A percentile compares a stretch with the other conserved stretches of the same genome.
Evolutionary conservation across 2,888 invertebrate species (phyloP).

Genomic region (Coelopa pilipes): DNA sequence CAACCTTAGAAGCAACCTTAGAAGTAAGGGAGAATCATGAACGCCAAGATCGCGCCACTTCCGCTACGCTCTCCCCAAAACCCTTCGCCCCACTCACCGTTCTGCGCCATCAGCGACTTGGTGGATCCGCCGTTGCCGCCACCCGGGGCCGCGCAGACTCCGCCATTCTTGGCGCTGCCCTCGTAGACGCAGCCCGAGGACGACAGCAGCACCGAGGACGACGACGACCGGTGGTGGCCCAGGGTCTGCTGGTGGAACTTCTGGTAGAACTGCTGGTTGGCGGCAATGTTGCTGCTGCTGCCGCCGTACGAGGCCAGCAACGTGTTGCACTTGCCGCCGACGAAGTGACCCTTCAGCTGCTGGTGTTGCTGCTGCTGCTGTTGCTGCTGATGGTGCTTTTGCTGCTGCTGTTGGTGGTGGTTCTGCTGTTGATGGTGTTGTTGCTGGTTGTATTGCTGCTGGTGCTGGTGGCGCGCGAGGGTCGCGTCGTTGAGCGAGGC

Average conservation of each 20-base stretch:
- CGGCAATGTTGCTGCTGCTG: slow-evolving; percentile 53
- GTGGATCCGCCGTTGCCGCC: slow-evolving; percentile 36
- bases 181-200: slow-evolving; percentile 57
- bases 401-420: not conserved
- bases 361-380: slow-evolving; percentile 19
- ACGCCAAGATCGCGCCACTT: too few relatives aligned
- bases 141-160: slow-evolving; percentile 27
- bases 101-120: slow-evolving; percentile 51
- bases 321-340: slow-evolving; percentile 43
- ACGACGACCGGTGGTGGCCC: slow-evolving; percentile 46
- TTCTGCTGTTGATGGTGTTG: slow-evolving; percentile 42
- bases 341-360: slow-evolving; percentile 16
- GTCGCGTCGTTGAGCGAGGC: slow-evolving; percentile 56
- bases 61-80: too few relatives aligned
- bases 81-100: slow-evolving; percentile 50
- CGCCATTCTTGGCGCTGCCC: slow-evolving; percentile 37
- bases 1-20: too few relatives aligned
- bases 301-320: slow-evolving; percentile 54
- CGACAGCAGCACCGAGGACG: slow-evolving; percentile 45
- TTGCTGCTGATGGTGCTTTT: slow-evolving; percentile 6
- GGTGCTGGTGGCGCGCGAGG: slow-evolving; percentile 42
- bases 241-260: slow-evolving; percentile 49
- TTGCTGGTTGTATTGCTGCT: slow-evolving; percentile 32
- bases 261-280: slow-evolving; percentile 54
- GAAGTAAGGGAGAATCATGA: too few relatives aligned